Evolutionary conservation across 2,797 vertebrate species (phyloP), one percentile per base, ranked within the genome.

Genomic region (Alcedo quadribrachys): DNA sequence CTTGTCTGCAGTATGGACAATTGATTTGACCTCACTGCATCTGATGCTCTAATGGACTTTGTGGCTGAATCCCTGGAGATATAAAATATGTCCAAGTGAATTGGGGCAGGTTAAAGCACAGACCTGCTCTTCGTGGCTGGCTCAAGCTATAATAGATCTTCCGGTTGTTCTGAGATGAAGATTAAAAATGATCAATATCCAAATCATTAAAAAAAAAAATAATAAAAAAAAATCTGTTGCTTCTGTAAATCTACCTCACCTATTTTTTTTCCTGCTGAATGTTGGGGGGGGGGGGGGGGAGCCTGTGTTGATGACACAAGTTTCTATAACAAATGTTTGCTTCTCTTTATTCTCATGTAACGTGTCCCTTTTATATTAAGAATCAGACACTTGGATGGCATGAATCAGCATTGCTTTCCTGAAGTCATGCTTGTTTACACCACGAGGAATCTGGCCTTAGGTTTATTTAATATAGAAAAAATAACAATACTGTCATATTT

Each of bases 21-120:
- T 98, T 97, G 98, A 98, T 98, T 98, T 98, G 98, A 98, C 98
- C 98, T 97, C 97, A 96, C 96, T 94, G 97, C 95, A 92, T 98
- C 97, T 96, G 78, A 96, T 97, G 97, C 97, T 96, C 97, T 98
- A 98, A 99, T 98, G 98, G 98, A 98, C 97, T 98, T 96, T 85
- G 96, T 97, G 98, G 98, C 98, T 97, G 96, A 97, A 97, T 98
- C 98, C 97, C 97, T 92, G 21, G 97, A 97, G 98, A 92, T 94
- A 97, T 95, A 97, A 97, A 98, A 96, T 96, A 97, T 91, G 96
- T 97, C 87, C 70, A 95, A 96, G 96, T 93, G 96, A 97, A 97
- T 94, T 96, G 97, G 95, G 87, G 92, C 94, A 91, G 95, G 96
- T 97, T 97, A 97, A 97, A 97, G 96, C 96, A 96, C 96, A 21